Evolutionary conservation across 2,888 invertebrate genomes (phyloP).

Genomic region (Caenorhabditis imperialis): DNA sequence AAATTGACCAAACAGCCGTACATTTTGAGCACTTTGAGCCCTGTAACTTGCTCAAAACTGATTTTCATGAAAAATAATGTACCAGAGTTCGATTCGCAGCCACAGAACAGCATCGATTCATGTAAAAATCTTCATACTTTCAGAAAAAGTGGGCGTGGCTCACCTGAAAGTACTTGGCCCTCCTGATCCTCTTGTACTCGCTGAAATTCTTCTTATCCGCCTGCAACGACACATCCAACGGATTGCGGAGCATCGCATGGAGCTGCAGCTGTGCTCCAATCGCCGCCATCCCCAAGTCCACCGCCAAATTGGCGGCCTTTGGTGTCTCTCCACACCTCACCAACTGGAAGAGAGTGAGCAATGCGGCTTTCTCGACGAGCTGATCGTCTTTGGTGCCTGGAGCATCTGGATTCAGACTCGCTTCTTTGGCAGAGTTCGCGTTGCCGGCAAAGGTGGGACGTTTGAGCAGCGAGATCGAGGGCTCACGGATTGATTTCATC

Average conservation of each 20-base stretch:
- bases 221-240: conserved; percentile 34
- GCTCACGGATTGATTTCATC: too few relatives aligned
- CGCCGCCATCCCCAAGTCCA: conserved; percentile 42
- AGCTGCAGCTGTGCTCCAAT: conserved; percentile 37
- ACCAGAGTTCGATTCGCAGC: too few relatives aligned
- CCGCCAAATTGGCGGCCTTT: conserved; percentile 44
- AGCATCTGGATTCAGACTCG: conserved; percentile 41
- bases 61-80: too few relatives aligned
- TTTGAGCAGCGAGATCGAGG: too few relatives aligned
- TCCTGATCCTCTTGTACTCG: conserved; percentile 29
- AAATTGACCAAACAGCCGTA: too few relatives aligned
- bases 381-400: conserved; percentile 45
- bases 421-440: conserved; percentile 28
- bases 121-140: too few relatives aligned
- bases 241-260: conserved; percentile 39
- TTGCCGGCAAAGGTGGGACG: conserved; percentile 20
- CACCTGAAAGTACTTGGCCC: conserved; percentile 49
- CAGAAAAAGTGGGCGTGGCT: too few relatives aligned
- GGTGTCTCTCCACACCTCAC: conserved; percentile 35
- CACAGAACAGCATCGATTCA: too few relatives aligned
- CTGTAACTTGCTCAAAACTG: too few relatives aligned
- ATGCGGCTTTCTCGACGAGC: conserved; percentile 19
- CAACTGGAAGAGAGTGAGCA: conserved; percentile 33
- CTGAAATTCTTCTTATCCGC: conserved; percentile 21
- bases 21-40: too few relatives aligned